Conservation (phyloP, 2,113 vertebrate genomes). For the Psittacara wagleri region DNA sequence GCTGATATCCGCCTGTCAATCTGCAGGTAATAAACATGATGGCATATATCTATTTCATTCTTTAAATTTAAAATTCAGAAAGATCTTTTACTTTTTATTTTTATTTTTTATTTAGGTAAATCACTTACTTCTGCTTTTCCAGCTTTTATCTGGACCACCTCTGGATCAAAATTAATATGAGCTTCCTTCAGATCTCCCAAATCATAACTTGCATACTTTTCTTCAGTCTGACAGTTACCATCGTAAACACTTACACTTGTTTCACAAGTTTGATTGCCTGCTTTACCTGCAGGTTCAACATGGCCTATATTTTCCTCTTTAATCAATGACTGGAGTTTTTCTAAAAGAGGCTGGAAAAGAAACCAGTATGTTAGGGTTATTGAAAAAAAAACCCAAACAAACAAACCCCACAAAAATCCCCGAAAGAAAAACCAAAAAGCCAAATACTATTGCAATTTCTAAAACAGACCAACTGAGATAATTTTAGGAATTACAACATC, state of each 20-base stretch:
- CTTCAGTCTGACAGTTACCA: slow-evolving; percentile 64
- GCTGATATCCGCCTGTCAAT: slow-evolving; percentile 99
- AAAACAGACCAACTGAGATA: not conserved
- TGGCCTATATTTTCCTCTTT: slow-evolving; percentile 53
- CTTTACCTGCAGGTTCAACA: slow-evolving; percentile 65
- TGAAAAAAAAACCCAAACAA: not conserved
- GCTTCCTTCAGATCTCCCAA: slow-evolving; percentile 69
- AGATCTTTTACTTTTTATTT: not conserved
- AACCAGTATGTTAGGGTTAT: not conserved
- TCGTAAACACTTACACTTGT: slow-evolving; percentile 41
- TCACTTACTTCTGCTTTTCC: slow-evolving; percentile 93
- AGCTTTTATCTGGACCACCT: slow-evolving; percentile 94
- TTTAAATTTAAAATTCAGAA: slow-evolving; percentile 63
- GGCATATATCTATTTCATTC: slow-evolving; percentile 62
- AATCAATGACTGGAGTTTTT: slow-evolving; percentile 81
- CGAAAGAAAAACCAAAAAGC: not conserved
- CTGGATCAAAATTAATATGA: slow-evolving; percentile 78
- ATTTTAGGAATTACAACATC: slow-evolving; percentile 16
- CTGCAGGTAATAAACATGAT: slow-evolving; percentile 78
- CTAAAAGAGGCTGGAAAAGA: slow-evolving; percentile 82
- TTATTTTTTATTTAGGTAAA: not conserved
- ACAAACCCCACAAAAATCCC: not conserved
- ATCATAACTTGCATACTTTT: slow-evolving; percentile 62
- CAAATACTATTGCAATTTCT: not conserved
- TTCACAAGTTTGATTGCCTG: slow-evolving; percentile 57